A percentile compares a stretch with the other conserved stretches of the same genome.
Evolutionary conservation across 2,113 vertebrate species (phyloP).

Genomic region (Pomatostomus ruficeps): DNA sequence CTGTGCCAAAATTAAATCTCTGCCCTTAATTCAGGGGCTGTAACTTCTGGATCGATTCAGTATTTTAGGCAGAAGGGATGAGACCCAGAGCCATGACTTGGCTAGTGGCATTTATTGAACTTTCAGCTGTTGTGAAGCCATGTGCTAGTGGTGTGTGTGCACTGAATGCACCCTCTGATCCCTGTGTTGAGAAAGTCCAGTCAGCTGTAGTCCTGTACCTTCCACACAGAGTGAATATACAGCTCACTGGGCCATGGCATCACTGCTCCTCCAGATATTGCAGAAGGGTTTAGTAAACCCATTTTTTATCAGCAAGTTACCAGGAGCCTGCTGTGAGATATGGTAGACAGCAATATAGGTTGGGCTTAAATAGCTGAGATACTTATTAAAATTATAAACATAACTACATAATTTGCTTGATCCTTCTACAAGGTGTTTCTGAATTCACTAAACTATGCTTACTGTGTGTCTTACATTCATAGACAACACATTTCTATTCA

Average conservation of each 20-base stretch:
- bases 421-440: neutral
- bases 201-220: neutral
- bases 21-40: neutral
- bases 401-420: neutral
- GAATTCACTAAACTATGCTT: neutral
- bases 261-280: neutral
- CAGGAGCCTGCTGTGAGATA: neutral
- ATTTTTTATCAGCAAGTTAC: neutral
- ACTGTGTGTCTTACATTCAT: neutral
- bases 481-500: neutral
- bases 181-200: neutral
- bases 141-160: neutral
- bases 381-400: neutral
- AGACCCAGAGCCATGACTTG: fast-evolving
- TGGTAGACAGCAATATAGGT: neutral
- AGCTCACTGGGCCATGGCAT: neutral
- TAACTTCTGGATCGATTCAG: neutral
- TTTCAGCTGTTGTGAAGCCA: neutral
- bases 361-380: neutral
- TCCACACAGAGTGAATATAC: neutral
- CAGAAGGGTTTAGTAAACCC: neutral
- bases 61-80: neutral
- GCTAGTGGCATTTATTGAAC: neutral
- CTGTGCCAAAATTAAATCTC: conserved; percentile 12
- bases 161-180: neutral